Percentiles rank a stretch among this genome's conserved stretches.
phyloP scores from a whole-genome alignment of 2,797 vertebrate genomes.

The Syngnathus rostellatus region DNA sequence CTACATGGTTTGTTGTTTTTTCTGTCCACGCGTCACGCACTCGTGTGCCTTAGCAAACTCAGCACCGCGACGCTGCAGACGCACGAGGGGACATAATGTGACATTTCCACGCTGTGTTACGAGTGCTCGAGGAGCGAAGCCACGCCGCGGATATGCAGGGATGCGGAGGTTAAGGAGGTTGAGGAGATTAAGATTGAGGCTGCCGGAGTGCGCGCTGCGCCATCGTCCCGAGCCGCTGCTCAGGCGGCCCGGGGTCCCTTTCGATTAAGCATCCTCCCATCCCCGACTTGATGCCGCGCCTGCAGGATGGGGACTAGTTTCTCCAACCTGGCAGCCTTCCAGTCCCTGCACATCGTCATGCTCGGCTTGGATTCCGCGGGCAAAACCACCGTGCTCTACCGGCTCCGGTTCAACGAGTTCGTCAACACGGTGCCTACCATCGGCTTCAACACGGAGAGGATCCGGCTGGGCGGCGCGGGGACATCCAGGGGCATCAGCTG shows the following conservation, averaged over 20 bases:
- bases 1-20: neutral
- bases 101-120: neutral
- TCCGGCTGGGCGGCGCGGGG: conserved; percentile 83
- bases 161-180: neutral
- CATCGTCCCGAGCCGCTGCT: neutral
- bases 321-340: conserved; percentile 88
- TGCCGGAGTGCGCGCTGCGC: conserved; percentile 39
- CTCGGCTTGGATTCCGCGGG: conserved; percentile 94
- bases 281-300: neutral
- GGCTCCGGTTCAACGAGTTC: conserved; percentile 95
- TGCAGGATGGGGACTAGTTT: conserved; percentile 87
- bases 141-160: neutral
- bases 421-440: conserved; percentile 98
- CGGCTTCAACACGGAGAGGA: conserved; percentile 95
- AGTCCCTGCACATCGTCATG: conserved; percentile 97
- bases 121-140: neutral
- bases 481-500: conserved; percentile 88
- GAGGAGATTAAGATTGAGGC: conserved; percentile 13
- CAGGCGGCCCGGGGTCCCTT: neutral
- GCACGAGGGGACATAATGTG: neutral
- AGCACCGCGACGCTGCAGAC: neutral
- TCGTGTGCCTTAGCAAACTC: neutral
- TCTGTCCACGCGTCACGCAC: neutral
- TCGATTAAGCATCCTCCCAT: conserved; percentile 6
- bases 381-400: conserved; percentile 93